These are phyloP conservation scores for Tetramorium parvispinum DNA, from an alignment of 1,140 invertebrate species.

Conservation along the genomic window DNA sequence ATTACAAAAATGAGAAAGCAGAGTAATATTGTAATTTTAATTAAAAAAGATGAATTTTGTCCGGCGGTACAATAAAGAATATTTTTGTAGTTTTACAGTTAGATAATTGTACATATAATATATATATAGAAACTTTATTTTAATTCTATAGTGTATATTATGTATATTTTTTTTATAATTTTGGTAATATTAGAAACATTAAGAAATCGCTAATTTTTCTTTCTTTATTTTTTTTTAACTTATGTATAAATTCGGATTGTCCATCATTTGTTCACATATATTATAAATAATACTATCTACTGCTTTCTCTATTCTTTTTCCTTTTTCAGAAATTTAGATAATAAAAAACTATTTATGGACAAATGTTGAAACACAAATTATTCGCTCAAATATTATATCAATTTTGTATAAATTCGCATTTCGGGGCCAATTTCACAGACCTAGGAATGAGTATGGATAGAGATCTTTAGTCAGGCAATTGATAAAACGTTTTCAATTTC, in stretches of 20 bases:
- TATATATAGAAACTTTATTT: not conserved
- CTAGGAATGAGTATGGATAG: not conserved
- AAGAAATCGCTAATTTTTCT: not conserved
- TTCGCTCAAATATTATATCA: too few species aligned
- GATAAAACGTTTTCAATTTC: conserved; percentile 52
- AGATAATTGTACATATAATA: not conserved
- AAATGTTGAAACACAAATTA: too few species aligned
- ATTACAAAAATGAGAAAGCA: not conserved
- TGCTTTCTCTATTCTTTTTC: too few species aligned
- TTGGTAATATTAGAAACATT: not conserved
- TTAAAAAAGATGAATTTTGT: not conserved
- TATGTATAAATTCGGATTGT: too few species aligned
- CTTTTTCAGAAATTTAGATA: too few species aligned
- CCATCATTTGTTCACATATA: too few species aligned
- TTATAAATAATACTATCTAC: too few species aligned
- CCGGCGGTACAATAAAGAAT: too few species aligned
- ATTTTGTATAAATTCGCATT: too few species aligned
- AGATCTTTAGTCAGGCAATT: conserved; percentile 12
- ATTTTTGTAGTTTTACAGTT: not conserved
- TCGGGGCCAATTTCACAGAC: too few species aligned
- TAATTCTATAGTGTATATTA: not conserved
- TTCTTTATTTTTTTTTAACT: not conserved
- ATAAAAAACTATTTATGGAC: too few species aligned
- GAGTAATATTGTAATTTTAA: not conserved
- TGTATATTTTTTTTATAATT: not conserved